phyloP scores from a whole-genome alignment of 2,113 vertebrate genomes.

The Vidua macroura region DNA sequence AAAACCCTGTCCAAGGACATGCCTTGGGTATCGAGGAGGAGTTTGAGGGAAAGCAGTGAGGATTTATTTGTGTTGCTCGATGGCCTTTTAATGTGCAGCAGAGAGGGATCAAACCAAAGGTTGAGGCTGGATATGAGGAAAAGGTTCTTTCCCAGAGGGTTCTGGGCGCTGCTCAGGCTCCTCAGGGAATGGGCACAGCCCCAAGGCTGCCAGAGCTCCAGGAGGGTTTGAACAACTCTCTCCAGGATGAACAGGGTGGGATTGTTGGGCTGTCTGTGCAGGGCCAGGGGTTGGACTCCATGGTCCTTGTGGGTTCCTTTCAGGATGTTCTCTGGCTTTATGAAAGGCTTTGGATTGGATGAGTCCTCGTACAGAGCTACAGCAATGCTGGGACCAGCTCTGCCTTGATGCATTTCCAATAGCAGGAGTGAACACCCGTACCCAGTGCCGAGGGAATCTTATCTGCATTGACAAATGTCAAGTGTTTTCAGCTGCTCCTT shows the following conservation, averaged over 20 bases:
- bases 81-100: not conserved
- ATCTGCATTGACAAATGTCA: not conserved
- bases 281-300: accelerated
- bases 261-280: not conserved
- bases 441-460: not conserved
- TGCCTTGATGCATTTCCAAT: not conserved
- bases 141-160: not conserved
- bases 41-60: not conserved
- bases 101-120: not conserved
- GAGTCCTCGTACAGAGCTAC: not conserved
- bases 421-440: not conserved
- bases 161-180: not conserved
- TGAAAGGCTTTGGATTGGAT: not conserved
- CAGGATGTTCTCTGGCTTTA: not conserved
- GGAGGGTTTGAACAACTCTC: accelerated
- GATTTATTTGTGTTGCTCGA: accelerated
- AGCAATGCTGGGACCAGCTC: accelerated
- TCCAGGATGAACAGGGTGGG: not conserved
- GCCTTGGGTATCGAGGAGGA: not conserved
- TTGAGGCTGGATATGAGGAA: not conserved
- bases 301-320: not conserved
- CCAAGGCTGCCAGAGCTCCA: not conserved
- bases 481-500: not conserved
- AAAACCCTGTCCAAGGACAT: not conserved
- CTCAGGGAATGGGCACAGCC: not conserved